Evolutionary conservation across 2,113 vertebrate genomes (phyloP), one percentile per base, ranked within the genome.

Genomic region (Chroicocephalus ridibundus): DNA sequence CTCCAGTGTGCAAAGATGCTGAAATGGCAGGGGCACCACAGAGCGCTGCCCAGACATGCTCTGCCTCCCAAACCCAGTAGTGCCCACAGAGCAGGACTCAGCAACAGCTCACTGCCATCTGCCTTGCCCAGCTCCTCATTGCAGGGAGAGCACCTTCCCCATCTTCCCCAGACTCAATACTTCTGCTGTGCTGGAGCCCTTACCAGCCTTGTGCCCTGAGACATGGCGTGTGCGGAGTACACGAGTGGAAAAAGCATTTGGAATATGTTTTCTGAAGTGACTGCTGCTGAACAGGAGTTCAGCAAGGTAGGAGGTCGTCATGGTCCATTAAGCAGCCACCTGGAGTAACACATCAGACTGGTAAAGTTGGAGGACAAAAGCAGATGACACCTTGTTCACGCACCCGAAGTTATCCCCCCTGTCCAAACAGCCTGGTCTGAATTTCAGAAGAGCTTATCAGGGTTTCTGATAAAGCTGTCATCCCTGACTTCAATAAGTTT

Each of bases 151-250:
- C 24, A 34, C 51, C 27, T 54, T 71, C 15, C 5, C 10, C 27
- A 26, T 21, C 11, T 68, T 86, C 13, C 16, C 10, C 11, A 22
- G 14, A 11, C 51, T 78, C 8, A 12, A 22, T 20, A 34, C 6
- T 8, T 66, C 26, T 31, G 22, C 27, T 29, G 13, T 74, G 4
- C 14, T 10, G 16, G 10, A 79, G 21, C 4, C 4, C 22, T 40
- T 66, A 49, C 15, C 22, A 75, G 9, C 32, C 27, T 20, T 34
- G 20, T 0, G 0, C 19, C 16, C 54, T 57, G 36, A 87, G 21
- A 16, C 9, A 19, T 3, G 1, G 6, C 3, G 1, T 12, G 5
- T 42, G 21, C 16, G 15, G 26, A 47, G 18, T 21, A 49, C 20
- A 46, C 5, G 25, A 22, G 40, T 20, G 14, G 25, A 17, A 85